A percentile compares a stretch with the other conserved stretches of the same genome.
Evolutionary conservation across 1,140 invertebrate species (phyloP).

Genomic region (Chironomus striatipennis): DNA sequence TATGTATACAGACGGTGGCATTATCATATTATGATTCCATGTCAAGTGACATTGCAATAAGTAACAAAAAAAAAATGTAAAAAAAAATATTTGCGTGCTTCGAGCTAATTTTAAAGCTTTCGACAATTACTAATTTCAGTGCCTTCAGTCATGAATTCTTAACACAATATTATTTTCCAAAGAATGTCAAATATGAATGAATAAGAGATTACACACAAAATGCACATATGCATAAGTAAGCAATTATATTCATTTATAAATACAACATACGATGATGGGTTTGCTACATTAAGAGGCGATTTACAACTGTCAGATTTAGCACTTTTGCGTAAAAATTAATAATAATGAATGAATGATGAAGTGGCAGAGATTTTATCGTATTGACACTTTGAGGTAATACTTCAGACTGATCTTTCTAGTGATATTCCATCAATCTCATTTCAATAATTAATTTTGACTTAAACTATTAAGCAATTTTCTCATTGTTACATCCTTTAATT

Average conservation of each 20-base stretch:
- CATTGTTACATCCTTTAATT: too few species aligned
- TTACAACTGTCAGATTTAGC: conserved; percentile 12
- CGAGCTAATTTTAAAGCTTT: neutral
- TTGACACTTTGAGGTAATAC: neutral
- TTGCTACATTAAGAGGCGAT: conserved; percentile 12
- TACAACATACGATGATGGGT: neutral
- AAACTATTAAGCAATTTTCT: too few species aligned
- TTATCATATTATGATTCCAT: too few species aligned
- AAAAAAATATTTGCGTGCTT: neutral
- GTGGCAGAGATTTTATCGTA: neutral
- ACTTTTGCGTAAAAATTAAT: neutral
- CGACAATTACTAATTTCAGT: conserved; percentile 7
- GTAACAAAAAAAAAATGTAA: neutral
- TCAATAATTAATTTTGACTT: too few species aligned
- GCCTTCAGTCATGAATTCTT: neutral
- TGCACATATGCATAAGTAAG: neutral
- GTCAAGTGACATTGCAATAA: too few species aligned
- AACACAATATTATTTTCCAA: neutral
- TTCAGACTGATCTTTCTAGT: too few species aligned
- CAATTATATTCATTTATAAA: neutral
- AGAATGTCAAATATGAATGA: conserved; percentile 8
- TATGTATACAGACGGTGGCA: too few species aligned
- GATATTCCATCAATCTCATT: too few species aligned
- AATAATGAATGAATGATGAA: conserved; percentile 9
- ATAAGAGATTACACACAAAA: neutral